phyloP scores from a whole-genome alignment of 2,888 invertebrate species.

The Tromatobia lineatoria region DNA sequence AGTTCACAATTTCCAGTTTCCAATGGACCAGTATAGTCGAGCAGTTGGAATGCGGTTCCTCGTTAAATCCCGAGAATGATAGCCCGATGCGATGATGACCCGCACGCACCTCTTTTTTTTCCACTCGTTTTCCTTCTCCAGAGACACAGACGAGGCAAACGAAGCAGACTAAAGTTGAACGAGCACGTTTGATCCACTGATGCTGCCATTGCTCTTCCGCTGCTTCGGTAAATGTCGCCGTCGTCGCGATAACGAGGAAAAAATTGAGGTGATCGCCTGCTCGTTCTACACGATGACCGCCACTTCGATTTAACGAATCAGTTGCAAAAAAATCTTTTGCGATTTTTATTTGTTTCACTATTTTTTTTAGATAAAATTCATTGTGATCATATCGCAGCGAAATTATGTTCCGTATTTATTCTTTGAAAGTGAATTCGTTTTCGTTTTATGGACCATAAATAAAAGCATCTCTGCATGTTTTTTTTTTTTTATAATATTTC shows the following conservation, averaged over 20 bases:
- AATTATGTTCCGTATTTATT: background rate
- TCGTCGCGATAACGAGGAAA: conserved; percentile 26
- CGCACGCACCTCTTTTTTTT: conserved; percentile 11
- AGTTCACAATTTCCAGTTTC: conserved; percentile 45
- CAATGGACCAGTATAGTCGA: background rate
- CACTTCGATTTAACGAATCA: background rate
- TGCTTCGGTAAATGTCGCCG: conserved; percentile 28
- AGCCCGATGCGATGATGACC: conserved; percentile 40
- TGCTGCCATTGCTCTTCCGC: conserved; percentile 23
- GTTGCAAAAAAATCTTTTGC: background rate
- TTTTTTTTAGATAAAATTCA: background rate
- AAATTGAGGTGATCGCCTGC: conserved; percentile 54
- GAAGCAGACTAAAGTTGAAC: conserved; percentile 14
- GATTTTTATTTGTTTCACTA: background rate
- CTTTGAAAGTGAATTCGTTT: no score
- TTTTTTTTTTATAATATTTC: no score
- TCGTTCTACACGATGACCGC: conserved; percentile 45
- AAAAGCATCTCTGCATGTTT: no score
- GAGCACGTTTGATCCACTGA: conserved; percentile 31
- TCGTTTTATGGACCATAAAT: no score
- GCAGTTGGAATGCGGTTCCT: conserved; percentile 50
- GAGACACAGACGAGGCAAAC: background rate
- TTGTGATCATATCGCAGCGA: background rate
- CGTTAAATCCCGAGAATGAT: conserved; percentile 44
- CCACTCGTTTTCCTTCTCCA: conserved; percentile 16